These are phyloP conservation scores for Brachystomella parvula DNA, from an alignment of 1,140 invertebrate genomes.

Conservation along the genomic window DNA sequence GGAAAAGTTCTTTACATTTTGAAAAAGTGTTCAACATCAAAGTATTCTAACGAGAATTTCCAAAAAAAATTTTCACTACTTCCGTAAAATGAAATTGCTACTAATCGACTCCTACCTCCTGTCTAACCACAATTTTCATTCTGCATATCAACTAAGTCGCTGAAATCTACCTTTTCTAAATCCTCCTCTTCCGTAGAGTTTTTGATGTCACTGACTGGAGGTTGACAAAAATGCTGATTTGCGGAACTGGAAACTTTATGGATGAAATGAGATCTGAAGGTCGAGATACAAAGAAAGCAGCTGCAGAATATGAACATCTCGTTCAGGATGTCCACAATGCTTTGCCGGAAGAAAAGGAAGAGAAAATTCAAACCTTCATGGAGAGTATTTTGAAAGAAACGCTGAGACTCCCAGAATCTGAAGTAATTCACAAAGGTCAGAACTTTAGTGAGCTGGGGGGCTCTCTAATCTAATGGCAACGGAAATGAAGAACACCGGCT, in stretches of 20 bases:
- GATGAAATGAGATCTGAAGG: slow-evolving; percentile 5
- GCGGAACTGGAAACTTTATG: background rate
- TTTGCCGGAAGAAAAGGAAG: slow-evolving; percentile 3
- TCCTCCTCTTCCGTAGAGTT: too few relatives aligned
- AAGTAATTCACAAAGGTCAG: slow-evolving; percentile 16
- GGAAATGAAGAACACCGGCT: slow-evolving; percentile 26
- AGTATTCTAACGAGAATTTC: too few relatives aligned
- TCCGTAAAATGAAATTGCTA: too few relatives aligned
- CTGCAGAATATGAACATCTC: background rate
- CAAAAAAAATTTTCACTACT: too few relatives aligned
- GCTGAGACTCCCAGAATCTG: slow-evolving; percentile 13
- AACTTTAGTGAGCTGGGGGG: slow-evolving; percentile 23
- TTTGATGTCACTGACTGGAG: too few relatives aligned
- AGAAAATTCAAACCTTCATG: slow-evolving; percentile 5
- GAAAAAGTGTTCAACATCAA: too few relatives aligned
- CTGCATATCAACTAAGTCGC: too few relatives aligned
- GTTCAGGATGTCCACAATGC: background rate
- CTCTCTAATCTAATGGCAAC: slow-evolving; percentile 23
- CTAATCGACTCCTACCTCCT: too few relatives aligned
- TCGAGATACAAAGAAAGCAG: background rate
- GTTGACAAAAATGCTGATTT: background rate
- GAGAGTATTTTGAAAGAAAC: slow-evolving; percentile 8
- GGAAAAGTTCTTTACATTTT: too few relatives aligned
- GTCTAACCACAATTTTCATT: too few relatives aligned
- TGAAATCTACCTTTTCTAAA: too few relatives aligned